Evolutionary conservation across 1,140 invertebrate genomes (phyloP), one percentile per base, ranked within the genome.

Genomic region (Ceratina calcarata): DNA sequence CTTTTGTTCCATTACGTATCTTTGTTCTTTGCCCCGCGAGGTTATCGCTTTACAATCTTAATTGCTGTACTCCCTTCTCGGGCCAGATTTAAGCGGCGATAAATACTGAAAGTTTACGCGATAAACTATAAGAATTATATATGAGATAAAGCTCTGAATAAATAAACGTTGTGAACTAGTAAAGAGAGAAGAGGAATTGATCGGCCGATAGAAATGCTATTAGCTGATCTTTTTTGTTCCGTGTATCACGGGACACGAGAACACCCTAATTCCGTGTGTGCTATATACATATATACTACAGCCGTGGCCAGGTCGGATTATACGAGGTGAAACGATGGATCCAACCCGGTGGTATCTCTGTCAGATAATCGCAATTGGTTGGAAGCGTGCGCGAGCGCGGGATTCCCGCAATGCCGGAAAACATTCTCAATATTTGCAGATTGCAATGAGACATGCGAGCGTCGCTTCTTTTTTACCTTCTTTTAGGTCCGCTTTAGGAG

Each of bases 381-480:
- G 77, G 67, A 70, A 76, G 74, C 75, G 82, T 32, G 20, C 22
- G 53, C 24, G 1, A 62, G 61, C 77, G 57, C n/a, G 77, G 86
- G 77, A 82, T 80, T 73, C 75, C 64, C 79, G 77, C 80, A 82
- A 85, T 74, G 85, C 67, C 74, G 84, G 82, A 81, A 86, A 87
- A 91, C 90, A 91, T 91, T 91, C 90, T 91, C 89, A 88, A 92
- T 90, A 91, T 88, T 86, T 87, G 88, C 87, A 91, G 89, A 93
- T 92, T 92, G 90, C 91, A 91, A 92, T 89, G 89, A 91, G 90
- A 92, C 92, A 92, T 92, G 91, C 91, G 88, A 92, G 84, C 86
- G 78, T 86, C 85, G 75, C 67, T 83, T 77, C 79, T 85, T 86
- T 81, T 86, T 89, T 83, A 67, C 80, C 78, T 77, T 82, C 65